Evolutionary conservation across 2,113 vertebrate species (phyloP).

Genomic region (Taxidea taxus): DNA sequence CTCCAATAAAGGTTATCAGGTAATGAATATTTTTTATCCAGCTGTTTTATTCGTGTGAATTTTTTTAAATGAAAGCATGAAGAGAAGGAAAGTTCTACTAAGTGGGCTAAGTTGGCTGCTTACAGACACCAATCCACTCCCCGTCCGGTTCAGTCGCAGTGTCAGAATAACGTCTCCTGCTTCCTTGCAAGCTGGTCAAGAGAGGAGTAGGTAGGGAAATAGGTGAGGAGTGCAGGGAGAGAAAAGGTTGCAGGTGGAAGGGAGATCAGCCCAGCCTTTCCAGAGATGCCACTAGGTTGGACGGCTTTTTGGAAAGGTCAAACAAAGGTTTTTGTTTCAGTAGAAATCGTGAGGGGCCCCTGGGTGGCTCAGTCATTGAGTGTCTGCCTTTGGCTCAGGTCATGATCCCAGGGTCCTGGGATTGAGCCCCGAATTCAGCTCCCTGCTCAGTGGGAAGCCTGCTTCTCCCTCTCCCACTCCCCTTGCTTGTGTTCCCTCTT

Average conservation of each 20-base stretch:
- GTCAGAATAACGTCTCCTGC: not conserved
- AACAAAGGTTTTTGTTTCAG: not conserved
- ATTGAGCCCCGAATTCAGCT: too few relatives aligned
- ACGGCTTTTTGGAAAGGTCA: not conserved
- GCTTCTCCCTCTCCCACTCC: too few relatives aligned
- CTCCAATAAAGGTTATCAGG: constrained; percentile 61
- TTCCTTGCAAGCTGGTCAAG: not conserved
- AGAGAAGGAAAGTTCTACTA: not conserved
- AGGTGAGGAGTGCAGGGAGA: too few relatives aligned
- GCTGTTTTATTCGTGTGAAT: constrained; percentile 29
- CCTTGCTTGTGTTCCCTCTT: too few relatives aligned
- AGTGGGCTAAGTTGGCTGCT: not conserved
- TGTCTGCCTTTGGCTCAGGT: too few relatives aligned
- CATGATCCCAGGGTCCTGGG: too few relatives aligned
- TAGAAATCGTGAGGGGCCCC: not conserved
- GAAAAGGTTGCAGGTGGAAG: not conserved
- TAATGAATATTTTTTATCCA: constrained; percentile 28
- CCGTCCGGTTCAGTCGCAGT: fast-evolving
- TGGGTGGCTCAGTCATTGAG: too few relatives aligned
- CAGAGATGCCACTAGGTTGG: not conserved
- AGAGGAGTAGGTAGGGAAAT: not conserved
- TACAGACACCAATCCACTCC: too few relatives aligned
- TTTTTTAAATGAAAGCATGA: not conserved
- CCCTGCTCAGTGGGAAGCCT: too few relatives aligned
- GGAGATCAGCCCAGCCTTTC: not conserved